These are phyloP conservation scores for Diaphora mendica DNA, from an alignment of 2,888 invertebrate genomes.

Conservation along the genomic window DNA sequence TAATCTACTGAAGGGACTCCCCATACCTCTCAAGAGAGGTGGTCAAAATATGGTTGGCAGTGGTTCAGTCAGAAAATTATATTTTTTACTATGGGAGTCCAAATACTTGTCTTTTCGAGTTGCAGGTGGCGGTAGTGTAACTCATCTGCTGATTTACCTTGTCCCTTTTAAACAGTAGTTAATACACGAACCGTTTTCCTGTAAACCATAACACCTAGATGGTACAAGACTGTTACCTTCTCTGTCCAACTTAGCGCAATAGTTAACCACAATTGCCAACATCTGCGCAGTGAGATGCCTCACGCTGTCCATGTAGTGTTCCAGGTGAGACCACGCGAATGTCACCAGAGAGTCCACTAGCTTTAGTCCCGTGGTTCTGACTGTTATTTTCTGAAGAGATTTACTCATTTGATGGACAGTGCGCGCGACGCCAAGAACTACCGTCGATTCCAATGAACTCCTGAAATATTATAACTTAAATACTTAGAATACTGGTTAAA, in stretches of 20 bases:
- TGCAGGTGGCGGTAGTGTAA: too few relatives aligned
- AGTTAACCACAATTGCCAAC: constrained; percentile 62
- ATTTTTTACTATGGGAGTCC: too few relatives aligned
- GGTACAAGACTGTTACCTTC: constrained; percentile 60
- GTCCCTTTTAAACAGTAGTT: neutral
- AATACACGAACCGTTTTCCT: neutral
- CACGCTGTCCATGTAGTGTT: constrained; percentile 89
- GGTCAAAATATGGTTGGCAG: too few relatives aligned
- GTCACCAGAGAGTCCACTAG: constrained; percentile 55
- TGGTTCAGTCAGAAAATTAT: too few relatives aligned
- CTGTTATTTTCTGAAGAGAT: constrained; percentile 38
- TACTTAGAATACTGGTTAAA: too few relatives aligned
- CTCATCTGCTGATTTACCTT: too few relatives aligned
- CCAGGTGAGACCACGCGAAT: constrained; percentile 87
- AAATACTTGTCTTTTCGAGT: too few relatives aligned
- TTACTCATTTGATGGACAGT: constrained; percentile 68
- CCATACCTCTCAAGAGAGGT: too few relatives aligned
- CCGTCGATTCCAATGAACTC: constrained; percentile 67
- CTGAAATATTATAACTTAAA: constrained; percentile 50
- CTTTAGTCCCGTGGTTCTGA: constrained; percentile 34
- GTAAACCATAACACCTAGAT: neutral
- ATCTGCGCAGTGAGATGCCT: constrained; percentile 86
- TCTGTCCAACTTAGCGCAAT: constrained; percentile 59
- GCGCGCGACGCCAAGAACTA: constrained; percentile 69
- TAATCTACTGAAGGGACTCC: too few relatives aligned